Percentiles rank a stretch among this genome's conserved stretches.
phyloP scores from a whole-genome alignment of 2,113 vertebrate species.

The Seriola quinqueradiata region DNA sequence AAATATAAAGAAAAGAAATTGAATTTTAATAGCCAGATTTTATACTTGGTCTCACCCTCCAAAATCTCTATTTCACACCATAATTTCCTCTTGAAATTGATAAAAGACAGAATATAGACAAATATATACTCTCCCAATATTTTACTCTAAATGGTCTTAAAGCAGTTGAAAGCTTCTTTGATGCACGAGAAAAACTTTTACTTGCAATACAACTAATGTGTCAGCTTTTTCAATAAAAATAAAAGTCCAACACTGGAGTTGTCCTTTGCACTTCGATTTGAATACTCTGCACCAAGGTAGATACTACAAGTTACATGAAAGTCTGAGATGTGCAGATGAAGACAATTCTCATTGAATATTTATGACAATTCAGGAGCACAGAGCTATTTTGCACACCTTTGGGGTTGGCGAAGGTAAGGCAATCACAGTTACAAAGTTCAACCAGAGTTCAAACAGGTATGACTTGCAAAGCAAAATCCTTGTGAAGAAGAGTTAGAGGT shows the following conservation, averaged over 20 bases:
- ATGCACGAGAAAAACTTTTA: background rate
- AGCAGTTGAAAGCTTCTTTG: background rate
- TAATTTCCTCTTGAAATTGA: background rate
- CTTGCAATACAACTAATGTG: background rate
- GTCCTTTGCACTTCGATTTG: slow-evolving; percentile 7
- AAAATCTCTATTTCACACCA: background rate
- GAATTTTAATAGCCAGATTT: background rate
- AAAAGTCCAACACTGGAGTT: background rate
- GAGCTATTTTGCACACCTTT: slow-evolving; percentile 44
- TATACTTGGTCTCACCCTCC: background rate
- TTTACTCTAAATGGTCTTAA: background rate
- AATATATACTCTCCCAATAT: background rate
- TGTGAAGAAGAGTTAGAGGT: slow-evolving; percentile 42
- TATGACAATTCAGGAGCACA: slow-evolving; percentile 39
- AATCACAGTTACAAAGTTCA: slow-evolving; percentile 64
- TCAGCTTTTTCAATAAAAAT: background rate
- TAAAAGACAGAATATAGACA: background rate
- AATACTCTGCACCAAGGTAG: slow-evolving; percentile 14
- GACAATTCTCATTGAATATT: slow-evolving; percentile 56
- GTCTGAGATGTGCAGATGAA: slow-evolving; percentile 55
- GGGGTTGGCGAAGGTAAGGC: slow-evolving; percentile 21
- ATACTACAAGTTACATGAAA: slow-evolving; percentile 39
- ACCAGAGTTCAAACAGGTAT: slow-evolving; percentile 60
- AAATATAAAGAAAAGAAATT: background rate
- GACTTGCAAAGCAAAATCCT: slow-evolving; percentile 45